These are phyloP conservation scores for Coptodon bakossiorum DNA, from an alignment of 2,113 vertebrate genomes.

Conservation along the genomic window DNA sequence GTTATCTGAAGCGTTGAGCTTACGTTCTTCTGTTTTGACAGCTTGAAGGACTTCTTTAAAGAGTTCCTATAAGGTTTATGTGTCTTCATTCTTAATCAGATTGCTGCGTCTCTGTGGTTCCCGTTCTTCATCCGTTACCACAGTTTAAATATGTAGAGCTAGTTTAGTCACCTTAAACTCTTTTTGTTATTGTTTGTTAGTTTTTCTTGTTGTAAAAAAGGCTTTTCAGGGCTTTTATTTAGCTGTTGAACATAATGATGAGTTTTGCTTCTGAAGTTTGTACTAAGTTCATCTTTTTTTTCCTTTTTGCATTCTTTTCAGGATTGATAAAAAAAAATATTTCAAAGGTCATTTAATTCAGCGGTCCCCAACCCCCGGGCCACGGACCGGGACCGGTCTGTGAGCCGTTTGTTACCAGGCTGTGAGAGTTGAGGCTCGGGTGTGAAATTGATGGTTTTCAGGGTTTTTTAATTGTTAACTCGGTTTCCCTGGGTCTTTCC, in stretches of 20 bases:
- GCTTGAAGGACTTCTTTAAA: neutral
- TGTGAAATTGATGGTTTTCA: neutral
- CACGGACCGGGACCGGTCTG: neutral
- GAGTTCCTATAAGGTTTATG: neutral
- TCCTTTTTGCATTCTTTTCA: too few species aligned
- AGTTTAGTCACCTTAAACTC: neutral
- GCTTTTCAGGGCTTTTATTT: neutral
- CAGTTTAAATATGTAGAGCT: neutral
- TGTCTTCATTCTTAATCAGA: neutral
- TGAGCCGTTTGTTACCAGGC: neutral
- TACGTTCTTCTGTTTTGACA: neutral
- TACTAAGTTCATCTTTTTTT: accelerated
- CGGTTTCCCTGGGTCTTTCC: neutral
- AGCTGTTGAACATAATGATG: neutral
- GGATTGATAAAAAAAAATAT: neutral
- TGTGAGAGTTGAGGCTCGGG: neutral
- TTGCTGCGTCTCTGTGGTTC: neutral
- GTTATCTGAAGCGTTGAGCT: neutral
- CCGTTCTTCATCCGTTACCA: neutral
- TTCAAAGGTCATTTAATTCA: neutral
- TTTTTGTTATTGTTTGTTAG: neutral
- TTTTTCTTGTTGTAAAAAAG: neutral
- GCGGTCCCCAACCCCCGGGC: accelerated
- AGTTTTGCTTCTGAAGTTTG: neutral
- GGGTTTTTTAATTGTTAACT: neutral